Conservation (phyloP, 2,888 invertebrate genomes). For the Agrilus cyanescens region DNA sequence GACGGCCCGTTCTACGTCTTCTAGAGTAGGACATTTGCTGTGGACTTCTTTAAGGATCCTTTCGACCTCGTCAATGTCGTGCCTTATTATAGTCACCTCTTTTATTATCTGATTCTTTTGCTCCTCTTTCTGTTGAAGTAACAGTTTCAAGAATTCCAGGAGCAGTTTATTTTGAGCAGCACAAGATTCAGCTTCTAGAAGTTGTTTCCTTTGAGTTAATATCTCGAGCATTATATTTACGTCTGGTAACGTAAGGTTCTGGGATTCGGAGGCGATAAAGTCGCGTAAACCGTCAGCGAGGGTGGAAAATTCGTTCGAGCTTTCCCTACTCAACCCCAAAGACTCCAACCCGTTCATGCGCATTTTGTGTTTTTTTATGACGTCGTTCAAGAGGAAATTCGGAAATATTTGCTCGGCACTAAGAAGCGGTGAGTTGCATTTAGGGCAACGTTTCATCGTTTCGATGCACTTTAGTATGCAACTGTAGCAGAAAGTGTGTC, state of each 20-base stretch:
- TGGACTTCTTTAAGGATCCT: conserved; percentile 48
- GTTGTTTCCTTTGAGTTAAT: conserved; percentile 63
- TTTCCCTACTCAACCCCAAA: conserved; percentile 31
- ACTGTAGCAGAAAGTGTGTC: conserved; percentile 80
- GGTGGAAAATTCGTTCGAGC: conserved; percentile 33
- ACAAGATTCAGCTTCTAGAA: conserved; percentile 69
- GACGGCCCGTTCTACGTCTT: conserved; percentile 40
- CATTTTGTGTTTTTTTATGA: conserved; percentile 60
- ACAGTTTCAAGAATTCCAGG: conserved; percentile 69
- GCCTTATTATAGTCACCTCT: conserved; percentile 64
- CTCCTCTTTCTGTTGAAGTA: conserved; percentile 60
- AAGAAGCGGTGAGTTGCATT: conserved; percentile 63
- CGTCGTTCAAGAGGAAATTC: conserved; percentile 73
- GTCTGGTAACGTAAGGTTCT: conserved; percentile 62
- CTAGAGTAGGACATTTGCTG: conserved; percentile 44
- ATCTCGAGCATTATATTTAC: conserved; percentile 73
- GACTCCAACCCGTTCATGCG: conserved; percentile 38
- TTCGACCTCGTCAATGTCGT: conserved; percentile 61
- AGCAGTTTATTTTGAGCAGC: conserved; percentile 71
- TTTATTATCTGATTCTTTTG: conserved; percentile 51
- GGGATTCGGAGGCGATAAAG: conserved; percentile 55
- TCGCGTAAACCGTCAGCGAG: conserved; percentile 45
- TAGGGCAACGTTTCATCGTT: conserved; percentile 62
- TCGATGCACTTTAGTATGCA: conserved; percentile 64
- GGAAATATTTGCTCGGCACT: conserved; percentile 68